Percentiles rank a stretch among this genome's conserved stretches.
These are phyloP conservation scores for Nematopogon swammerdamellus DNA, from an alignment of 2,888 invertebrate species.

Conservation along the genomic window DNA sequence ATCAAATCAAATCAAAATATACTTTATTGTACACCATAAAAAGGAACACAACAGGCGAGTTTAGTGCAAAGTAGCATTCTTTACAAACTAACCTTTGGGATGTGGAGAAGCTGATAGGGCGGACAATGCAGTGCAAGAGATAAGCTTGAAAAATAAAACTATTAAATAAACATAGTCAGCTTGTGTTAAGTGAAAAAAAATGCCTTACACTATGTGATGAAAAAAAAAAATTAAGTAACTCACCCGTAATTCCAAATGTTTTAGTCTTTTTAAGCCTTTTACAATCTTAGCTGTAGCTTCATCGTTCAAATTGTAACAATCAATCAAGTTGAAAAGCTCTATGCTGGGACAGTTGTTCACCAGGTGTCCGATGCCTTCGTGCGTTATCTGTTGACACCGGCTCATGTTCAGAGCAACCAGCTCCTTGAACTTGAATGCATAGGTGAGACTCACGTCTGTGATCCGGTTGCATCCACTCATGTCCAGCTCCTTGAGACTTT, in stretches of 20 bases:
- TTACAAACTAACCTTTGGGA: too few relatives aligned
- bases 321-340: conserved; percentile 63
- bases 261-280: conserved; percentile 41
- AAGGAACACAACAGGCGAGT: too few relatives aligned
- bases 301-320: conserved; percentile 68
- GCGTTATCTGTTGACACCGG: conserved; percentile 67
- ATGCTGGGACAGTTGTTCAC: conserved; percentile 66
- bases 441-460: conserved; percentile 67
- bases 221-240: conserved; percentile 10
- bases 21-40: too few relatives aligned
- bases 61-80: too few relatives aligned
- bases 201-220: too few relatives aligned
- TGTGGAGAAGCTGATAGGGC: too few relatives aligned
- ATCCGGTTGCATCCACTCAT: conserved; percentile 67
- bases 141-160: too few relatives aligned
- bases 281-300: conserved; percentile 44
- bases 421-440: conserved; percentile 65
- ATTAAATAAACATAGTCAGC: too few relatives aligned
- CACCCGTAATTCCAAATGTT: conserved; percentile 57
- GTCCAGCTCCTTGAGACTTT: conserved; percentile 57
- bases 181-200: too few relatives aligned
- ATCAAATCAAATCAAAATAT: too few relatives aligned
- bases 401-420: conserved; percentile 60
- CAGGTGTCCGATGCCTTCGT: conserved; percentile 60
- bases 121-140: too few relatives aligned